Evolutionary conservation across 2,888 invertebrate genomes (phyloP).

Genomic region (Celastrina argiolus): DNA sequence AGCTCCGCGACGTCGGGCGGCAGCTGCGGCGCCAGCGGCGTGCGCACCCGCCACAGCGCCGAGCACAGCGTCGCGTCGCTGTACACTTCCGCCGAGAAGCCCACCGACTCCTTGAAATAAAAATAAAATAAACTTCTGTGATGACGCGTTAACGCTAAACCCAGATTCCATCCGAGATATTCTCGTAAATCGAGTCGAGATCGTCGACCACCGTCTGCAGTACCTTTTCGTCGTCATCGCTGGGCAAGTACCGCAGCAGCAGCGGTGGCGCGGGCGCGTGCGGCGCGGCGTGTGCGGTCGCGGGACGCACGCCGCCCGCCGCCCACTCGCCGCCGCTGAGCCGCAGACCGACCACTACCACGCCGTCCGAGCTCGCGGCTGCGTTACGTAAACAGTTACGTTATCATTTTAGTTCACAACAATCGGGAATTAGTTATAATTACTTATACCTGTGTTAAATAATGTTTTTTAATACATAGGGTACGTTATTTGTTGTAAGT

Average conservation of each 20-base stretch:
- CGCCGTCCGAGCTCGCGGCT: conserved; percentile 25
- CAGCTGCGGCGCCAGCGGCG: conserved; percentile 48
- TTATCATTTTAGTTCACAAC: neutral
- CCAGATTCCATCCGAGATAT: no score
- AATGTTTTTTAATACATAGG: no score
- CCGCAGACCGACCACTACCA: conserved; percentile 47
- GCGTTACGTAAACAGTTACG: neutral
- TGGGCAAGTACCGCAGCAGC: conserved; percentile 41
- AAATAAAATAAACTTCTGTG: no score
- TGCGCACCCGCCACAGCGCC: conserved; percentile 42
- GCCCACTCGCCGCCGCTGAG: conserved; percentile 52
- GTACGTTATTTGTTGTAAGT: neutral
- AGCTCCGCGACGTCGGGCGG: conserved; percentile 45
- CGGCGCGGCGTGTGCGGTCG: conserved; percentile 40
- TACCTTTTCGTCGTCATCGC: neutral
- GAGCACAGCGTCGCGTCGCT: conserved; percentile 36
- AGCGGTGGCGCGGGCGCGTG: conserved; percentile 55
- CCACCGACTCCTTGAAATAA: conserved; percentile 34
- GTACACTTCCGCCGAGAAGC: conserved; percentile 52
- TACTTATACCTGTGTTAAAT: no score
- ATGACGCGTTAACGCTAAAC: no score
- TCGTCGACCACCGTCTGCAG: no score
- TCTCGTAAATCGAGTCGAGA: no score
- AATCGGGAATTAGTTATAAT: neutral
- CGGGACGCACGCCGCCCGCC: conserved; percentile 37